phyloP scores from a whole-genome alignment of 1,140 invertebrate genomes.

The Potamilus streckersoni region DNA sequence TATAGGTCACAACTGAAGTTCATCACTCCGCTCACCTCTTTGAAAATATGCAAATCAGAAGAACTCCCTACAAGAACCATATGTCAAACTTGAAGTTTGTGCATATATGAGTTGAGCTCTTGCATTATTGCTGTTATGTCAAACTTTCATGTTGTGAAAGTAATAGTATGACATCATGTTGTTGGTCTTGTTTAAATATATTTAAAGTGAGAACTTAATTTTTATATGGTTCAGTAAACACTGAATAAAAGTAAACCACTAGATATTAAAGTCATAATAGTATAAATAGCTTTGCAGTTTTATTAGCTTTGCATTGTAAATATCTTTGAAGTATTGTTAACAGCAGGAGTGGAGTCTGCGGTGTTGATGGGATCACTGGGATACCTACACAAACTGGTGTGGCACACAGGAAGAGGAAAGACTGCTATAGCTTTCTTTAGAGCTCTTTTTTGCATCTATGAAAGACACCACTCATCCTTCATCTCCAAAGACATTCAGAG shows the following conservation, averaged over 20 bases:
- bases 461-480: constrained; percentile 40
- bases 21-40: too few species aligned
- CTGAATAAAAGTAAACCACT: neutral
- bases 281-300: neutral
- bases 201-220: neutral
- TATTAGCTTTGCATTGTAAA: neutral
- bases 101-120: too few species aligned
- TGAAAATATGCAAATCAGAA: too few species aligned
- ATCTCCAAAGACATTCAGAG: constrained; percentile 49
- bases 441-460: constrained; percentile 48
- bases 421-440: constrained; percentile 45
- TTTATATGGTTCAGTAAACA: neutral
- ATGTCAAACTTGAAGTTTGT: too few species aligned
- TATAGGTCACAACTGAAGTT: too few species aligned
- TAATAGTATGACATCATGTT: too few species aligned
- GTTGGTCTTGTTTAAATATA: neutral
- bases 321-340: neutral
- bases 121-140: too few species aligned
- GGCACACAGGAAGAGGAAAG: constrained; percentile 42
- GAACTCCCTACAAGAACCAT: too few species aligned
- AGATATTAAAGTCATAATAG: neutral
- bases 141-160: too few species aligned
- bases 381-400: constrained; percentile 49
- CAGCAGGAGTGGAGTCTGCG: constrained; percentile 34
- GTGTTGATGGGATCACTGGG: constrained; percentile 41